Evolutionary conservation across 2,888 invertebrate genomes (phyloP).

Genomic region (Pinctada fucata): DNA sequence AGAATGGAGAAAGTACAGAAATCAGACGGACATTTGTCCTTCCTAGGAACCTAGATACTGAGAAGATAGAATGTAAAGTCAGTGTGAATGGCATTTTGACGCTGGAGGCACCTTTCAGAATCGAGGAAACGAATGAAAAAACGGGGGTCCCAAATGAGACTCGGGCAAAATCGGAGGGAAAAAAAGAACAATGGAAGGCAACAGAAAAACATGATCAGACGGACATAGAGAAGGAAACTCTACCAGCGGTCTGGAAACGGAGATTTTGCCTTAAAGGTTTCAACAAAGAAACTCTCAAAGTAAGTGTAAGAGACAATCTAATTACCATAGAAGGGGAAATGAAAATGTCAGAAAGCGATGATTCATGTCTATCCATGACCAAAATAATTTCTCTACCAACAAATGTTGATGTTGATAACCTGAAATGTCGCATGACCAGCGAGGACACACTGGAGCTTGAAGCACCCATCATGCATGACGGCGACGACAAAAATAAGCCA

Average conservation of each 20-base stretch:
- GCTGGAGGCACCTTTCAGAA: no score
- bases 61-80: no score
- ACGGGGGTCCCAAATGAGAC: no score
- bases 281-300: not conserved
- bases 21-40: no score
- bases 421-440: not conserved
- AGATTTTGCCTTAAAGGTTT: not conserved
- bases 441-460: not conserved
- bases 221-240: no score
- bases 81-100: no score
- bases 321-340: not conserved
- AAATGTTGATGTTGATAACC: not conserved
- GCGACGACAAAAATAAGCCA: no score
- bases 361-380: not conserved
- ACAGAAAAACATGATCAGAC: not conserved
- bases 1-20: no score
- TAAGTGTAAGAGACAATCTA: not conserved
- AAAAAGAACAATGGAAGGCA: no score
- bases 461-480: not conserved
- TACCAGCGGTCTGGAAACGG: not conserved
- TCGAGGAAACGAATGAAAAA: no score
- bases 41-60: no score
- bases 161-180: no score
- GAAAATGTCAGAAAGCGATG: not conserved
- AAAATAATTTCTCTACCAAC: not conserved